These are phyloP conservation scores for Drosophila tripunctata DNA, from an alignment of 2,888 invertebrate species.

Conservation along the genomic window DNA sequence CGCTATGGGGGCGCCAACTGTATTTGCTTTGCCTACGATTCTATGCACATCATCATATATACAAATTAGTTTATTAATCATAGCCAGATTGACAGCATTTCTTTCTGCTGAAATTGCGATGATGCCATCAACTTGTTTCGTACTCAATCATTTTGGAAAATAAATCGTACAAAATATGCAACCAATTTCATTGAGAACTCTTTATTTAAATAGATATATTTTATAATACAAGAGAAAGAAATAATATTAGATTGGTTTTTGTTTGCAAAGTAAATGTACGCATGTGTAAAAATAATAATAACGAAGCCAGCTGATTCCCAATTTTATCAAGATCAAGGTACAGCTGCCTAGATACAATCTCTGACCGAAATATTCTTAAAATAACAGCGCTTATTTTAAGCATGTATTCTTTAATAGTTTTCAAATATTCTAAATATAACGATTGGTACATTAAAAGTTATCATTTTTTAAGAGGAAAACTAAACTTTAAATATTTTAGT, in stretches of 20 bases:
- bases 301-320: neutral
- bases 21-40: neutral
- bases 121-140: conserved; percentile 41
- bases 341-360: neutral
- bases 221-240: neutral
- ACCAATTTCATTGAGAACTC: neutral
- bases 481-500: neutral
- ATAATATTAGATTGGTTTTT: too few species aligned
- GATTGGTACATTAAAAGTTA: neutral
- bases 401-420: neutral
- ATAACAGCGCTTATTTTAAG: neutral
- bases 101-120: conserved; percentile 23
- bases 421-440: neutral
- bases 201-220: neutral
- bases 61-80: conserved; percentile 3
- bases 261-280: neutral
- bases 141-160: conserved; percentile 17
- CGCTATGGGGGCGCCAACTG: conserved; percentile 2
- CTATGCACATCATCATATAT: neutral
- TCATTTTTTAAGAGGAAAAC: neutral
- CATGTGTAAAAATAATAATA: neutral
- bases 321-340: neutral
- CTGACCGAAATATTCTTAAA: neutral
- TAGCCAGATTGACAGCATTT: conserved; percentile 3
- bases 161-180: conserved; percentile 3